phyloP scores from a whole-genome alignment of 2,888 invertebrate species.

The Macrosiphum euphorbiae region DNA sequence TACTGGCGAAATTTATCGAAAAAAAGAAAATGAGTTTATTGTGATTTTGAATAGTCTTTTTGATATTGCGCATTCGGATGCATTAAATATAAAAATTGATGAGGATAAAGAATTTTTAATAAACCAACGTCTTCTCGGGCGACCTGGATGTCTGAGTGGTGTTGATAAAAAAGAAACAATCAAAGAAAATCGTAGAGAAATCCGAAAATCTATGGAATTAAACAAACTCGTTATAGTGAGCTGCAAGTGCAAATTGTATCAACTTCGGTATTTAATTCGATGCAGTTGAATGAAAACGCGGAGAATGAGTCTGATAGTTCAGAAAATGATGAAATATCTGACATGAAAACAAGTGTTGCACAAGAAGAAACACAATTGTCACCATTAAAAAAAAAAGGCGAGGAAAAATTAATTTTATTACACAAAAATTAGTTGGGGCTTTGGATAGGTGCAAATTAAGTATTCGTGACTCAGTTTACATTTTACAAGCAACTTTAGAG shows the following conservation, averaged over 20 bases:
- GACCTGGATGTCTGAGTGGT: slow-evolving; percentile 18
- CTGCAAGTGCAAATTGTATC: background rate
- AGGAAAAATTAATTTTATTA: slow-evolving; percentile 24
- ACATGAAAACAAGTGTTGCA: background rate
- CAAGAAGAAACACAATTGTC: background rate
- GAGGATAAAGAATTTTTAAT: slow-evolving; percentile 14
- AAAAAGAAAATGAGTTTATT: slow-evolving; percentile 31
- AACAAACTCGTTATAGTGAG: background rate
- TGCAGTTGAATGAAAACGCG: slow-evolving; percentile 5
- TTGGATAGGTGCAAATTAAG: slow-evolving; percentile 43
- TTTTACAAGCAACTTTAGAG: slow-evolving; percentile 29
- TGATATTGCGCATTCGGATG: slow-evolving; percentile 29
- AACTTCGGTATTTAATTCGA: background rate
- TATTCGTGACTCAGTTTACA: slow-evolving; percentile 23
- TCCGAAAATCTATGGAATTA: background rate
- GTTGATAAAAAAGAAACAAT: slow-evolving; percentile 8
- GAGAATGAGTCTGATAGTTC: background rate
- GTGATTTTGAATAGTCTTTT: background rate
- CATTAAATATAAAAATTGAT: background rate
- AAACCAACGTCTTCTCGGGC: background rate
- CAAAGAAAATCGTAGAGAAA: slow-evolving; percentile 14
- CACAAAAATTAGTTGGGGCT: slow-evolving; percentile 27
- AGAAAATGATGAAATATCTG: slow-evolving; percentile 14
- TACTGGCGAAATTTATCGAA: background rate
- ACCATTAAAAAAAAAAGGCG: slow-evolving; percentile 13